Conservation (phyloP, 2,888 invertebrate species). For the Aphodius granarius region DNA sequence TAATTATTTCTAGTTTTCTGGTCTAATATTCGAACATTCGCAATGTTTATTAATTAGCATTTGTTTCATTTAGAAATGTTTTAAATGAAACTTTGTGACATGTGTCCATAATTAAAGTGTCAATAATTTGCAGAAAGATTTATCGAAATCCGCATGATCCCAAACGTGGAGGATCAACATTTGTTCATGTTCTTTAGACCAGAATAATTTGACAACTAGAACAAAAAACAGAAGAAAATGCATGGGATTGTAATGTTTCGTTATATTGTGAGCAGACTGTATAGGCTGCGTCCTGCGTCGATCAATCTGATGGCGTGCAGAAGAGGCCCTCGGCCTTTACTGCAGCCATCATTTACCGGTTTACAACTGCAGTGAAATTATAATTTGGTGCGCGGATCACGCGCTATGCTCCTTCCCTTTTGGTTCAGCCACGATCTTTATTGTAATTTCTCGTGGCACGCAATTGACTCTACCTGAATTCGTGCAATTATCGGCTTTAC, state of each 20-base stretch:
- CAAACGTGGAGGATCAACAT: too few relatives aligned
- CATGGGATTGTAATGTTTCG: neutral
- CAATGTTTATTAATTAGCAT: too few relatives aligned
- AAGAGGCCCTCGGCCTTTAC: conserved; percentile 20
- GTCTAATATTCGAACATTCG: too few relatives aligned
- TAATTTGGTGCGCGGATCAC: conserved; percentile 15
- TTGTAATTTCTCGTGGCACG: neutral
- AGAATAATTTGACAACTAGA: too few relatives aligned
- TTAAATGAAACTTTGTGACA: too few relatives aligned
- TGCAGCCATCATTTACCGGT: conserved; percentile 24
- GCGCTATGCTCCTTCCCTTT: neutral
- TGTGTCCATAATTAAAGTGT: too few relatives aligned
- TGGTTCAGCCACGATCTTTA: conserved; percentile 5
- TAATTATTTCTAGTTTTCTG: too few relatives aligned
- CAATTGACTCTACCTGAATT: neutral
- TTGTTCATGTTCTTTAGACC: too few relatives aligned
- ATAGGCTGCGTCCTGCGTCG: neutral
- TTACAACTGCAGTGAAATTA: conserved; percentile 27
- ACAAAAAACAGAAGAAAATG: too few relatives aligned
- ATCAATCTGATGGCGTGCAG: conserved; percentile 25
- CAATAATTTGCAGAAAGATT: too few relatives aligned
- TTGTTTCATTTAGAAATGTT: too few relatives aligned
- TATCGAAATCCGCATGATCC: too few relatives aligned
- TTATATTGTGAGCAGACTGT: neutral
- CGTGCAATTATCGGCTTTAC: neutral